A percentile compares a stretch with the other conserved stretches of the same genome.
phyloP scores from a whole-genome alignment of 2,888 invertebrate species.

The Onthophagus sagittarius region DNA sequence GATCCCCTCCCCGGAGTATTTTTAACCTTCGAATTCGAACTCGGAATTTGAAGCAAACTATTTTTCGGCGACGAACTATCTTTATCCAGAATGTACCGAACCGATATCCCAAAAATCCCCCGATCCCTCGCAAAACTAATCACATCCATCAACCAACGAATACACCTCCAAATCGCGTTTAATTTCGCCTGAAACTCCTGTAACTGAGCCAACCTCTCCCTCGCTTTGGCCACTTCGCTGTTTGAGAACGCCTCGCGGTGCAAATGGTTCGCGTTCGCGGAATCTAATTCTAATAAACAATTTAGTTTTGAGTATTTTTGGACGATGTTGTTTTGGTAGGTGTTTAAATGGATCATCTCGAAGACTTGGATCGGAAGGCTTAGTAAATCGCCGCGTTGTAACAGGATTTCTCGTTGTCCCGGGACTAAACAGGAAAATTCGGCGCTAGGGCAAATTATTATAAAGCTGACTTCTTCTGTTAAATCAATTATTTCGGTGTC shows the following conservation, averaged over 20 bases:
- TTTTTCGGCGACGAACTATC: slow-evolving; percentile 51
- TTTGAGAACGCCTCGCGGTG: slow-evolving; percentile 94
- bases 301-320: slow-evolving; percentile 89
- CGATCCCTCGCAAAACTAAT: slow-evolving; percentile 91
- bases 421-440: slow-evolving; percentile 91
- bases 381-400: slow-evolving; percentile 80
- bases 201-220: slow-evolving; percentile 76
- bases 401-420: slow-evolving; percentile 77
- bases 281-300: slow-evolving; percentile 89
- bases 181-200: slow-evolving; percentile 81
- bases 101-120: slow-evolving; percentile 44
- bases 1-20: slow-evolving; percentile 76
- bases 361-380: slow-evolving; percentile 91
- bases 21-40: slow-evolving; percentile 65
- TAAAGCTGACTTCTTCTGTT: slow-evolving; percentile 83
- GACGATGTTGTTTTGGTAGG: slow-evolving; percentile 88
- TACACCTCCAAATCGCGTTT: slow-evolving; percentile 88
- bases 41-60: slow-evolving; percentile 63
- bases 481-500: slow-evolving; percentile 93
- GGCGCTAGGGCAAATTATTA: slow-evolving; percentile 88
- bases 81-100: slow-evolving; percentile 49
- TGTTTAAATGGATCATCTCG: slow-evolving; percentile 91
- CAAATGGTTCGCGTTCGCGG: slow-evolving; percentile 85
- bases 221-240: slow-evolving; percentile 79
- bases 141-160: slow-evolving; percentile 95